Evolutionary conservation across 2,888 invertebrate species (phyloP), one percentile per base, ranked within the genome.

Genomic region (Petrophora chlorosata): DNA sequence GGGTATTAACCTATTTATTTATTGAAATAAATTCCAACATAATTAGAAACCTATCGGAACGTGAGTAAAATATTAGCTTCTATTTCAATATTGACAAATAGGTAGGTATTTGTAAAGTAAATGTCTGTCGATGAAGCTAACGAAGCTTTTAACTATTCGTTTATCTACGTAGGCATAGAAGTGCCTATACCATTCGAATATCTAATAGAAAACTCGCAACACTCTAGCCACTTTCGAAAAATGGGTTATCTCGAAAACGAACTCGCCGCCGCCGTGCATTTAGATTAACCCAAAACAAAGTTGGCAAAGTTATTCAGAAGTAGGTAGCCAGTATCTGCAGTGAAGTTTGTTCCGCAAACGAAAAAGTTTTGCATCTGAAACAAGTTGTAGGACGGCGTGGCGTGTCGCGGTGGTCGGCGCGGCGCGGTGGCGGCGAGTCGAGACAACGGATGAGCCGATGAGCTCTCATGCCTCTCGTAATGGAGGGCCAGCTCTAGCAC

Each of bases 401-500:
- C 38, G 26, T 17, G 28, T 26, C n/a, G 45, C 51, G 44, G 34
- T 25, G 36, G 45, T 30, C 49, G 52, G 32, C 38, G 41, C 32
- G 44, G 48, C 44, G 49, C 41, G 40, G 16, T 50, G 55, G 41
- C 32, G 44, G 48, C 44, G 49, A 44, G 40, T 23, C 52, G 55
- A 60, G 53, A 50, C 55, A 42, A 38, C 55, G 58, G 61, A 61
- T 54, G 56, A 52, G 56, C 52, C 49, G 61, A 61, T 56, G 58
- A 50, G 59, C 52, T 49, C 56, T 55, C 61, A 61, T 60, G 48
- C 56, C 52, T 49, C 56, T 55, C 61, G 63, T 60, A 59, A 66
- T 63, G 64, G 74, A 67, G 65, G 66, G 61, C 64, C 63, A 66
- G 66, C 70, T 68, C 66, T 60, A 67, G 70, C 69, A 60, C 56